Evolutionary conservation across 37 sponge, comb jelly and placozoan genomes (phyloP), one percentile per base, ranked within the genome.

Genomic region (Beroe forskalii): DNA sequence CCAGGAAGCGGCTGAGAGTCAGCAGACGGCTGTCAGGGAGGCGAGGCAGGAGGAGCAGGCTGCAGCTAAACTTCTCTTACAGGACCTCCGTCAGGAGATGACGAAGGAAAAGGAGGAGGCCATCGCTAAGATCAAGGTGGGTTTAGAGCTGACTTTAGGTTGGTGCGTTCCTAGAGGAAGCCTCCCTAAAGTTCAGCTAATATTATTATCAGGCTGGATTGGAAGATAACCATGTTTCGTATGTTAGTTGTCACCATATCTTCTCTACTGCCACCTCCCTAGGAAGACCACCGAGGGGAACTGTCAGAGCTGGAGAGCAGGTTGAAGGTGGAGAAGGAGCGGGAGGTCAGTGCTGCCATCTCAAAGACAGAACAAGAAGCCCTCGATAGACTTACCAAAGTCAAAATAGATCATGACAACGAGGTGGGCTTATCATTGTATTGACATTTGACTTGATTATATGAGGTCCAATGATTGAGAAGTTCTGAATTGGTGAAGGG

Each of bases 261-360:
- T 48, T 48, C 55, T 48, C 55, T 17, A 17, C 55, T 48, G 55
- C 12, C 6, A 48, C 55, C 12, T 12, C 55, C 55, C 12, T 4
- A 80, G 44, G 55, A 42, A n/a, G 86, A 44, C 12, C 44, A 80
- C 23, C 14, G 48, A 44, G 28, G 24, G 42, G 86, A 32, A 17
- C 3, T 80, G 86, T 32, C 86, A 12, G 86, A 80, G 86, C 55
- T 80, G 86, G 86, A 80, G 86, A 44, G 86, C 48, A 80, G 55
- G 27, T 38, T 80, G 48, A 80, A 44, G 86, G 86, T 80, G 3
- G 86, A 80, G 86, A 80, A 44, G 28, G 86, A 80, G 2, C 23
- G 55, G 30, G 55, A 44, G 20, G 86, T 80, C 14, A 44, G 44
- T 17, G 86, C 44, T 41, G 86, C 86, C n/a, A 80, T 80, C 44